Base-by-base conservation (phyloP, 2,888 invertebrate genomes). In the Aplocera efformata region DNA sequence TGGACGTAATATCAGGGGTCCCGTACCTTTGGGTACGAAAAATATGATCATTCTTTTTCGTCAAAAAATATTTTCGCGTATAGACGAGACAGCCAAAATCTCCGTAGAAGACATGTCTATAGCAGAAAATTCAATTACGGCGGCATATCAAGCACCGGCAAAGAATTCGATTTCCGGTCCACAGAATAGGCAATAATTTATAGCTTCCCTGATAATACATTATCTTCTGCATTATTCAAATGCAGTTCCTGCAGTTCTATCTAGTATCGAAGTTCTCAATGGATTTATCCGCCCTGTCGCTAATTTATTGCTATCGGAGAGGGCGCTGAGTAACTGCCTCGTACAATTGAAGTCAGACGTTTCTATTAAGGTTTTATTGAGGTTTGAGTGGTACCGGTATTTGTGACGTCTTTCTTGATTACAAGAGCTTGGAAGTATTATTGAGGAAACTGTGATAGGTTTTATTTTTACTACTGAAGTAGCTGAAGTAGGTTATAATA, bases 271-370 rank as follows among this genome's bases (percentile, higher is more conserved):
- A 78, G 60, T 59, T 60, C 60, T 79, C 79, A 73, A 74, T 76
- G 72, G 74, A 76, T 79, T 70, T 71, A 79, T 75, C 71, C 78
- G 57, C 65, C 62, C 63, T 57, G 58, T 53, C 56, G 67, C 63
- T 80, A 81, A 83, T 83, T 82, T 83, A 83, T 81, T 61, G 74
- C 70, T 53, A 62, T 63, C 49, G 51, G 54, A 71, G 71, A 71
- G 79, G 75, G 77, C 73, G 69, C 63, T 69, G 72, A 75, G 63
- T 72, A 68, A 75, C 68, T 60, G 67, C 66, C 61, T 70, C 67
- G 57, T 64, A 64, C 66, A 61, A 67, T 57, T 32, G 26, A 21
- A 35, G 11, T 36, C 27, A 9, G 32, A 32, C 35, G 32, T 39
- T 39, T 39, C 35, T 39, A 44, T 44, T 44, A 35, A 10, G 31